Evolutionary conservation across 2,797 vertebrate species (phyloP).

Genomic region (Enteromius anoplus): DNA sequence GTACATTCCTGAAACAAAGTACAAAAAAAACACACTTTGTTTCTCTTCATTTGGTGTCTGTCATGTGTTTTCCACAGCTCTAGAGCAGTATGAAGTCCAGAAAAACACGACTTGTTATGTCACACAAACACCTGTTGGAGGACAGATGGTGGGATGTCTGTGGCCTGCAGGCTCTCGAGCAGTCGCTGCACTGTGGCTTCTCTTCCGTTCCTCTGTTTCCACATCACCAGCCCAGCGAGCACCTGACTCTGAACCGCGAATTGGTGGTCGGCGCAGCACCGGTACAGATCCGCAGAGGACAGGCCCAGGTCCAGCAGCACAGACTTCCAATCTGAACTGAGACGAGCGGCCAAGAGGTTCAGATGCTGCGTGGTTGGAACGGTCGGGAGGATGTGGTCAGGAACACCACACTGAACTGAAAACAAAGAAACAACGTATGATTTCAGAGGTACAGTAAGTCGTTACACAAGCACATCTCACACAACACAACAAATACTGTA

Average conservation of each 20-base stretch:
- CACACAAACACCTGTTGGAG: conserved; percentile 76
- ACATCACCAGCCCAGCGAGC: conserved; percentile 84
- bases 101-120: conserved; percentile 43
- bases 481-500: background rate
- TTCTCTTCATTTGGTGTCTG: background rate
- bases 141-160: conserved; percentile 78
- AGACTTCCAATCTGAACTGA: conserved; percentile 87
- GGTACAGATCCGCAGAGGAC: conserved; percentile 80
- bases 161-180: conserved; percentile 71
- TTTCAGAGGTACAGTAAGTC: background rate
- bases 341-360: conserved; percentile 80
- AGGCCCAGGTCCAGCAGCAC: conserved; percentile 85
- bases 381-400: conserved; percentile 69
- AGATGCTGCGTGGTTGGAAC: conserved; percentile 86
- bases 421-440: conserved; percentile 17
- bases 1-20: background rate
- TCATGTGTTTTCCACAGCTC: background rate
- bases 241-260: conserved; percentile 81
- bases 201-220: conserved; percentile 82
- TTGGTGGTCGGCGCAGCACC: conserved; percentile 84
- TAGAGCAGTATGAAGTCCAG: background rate
- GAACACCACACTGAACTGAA: conserved; percentile 69
- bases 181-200: conserved; percentile 81
- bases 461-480: background rate
- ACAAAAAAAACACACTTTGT: background rate